These are phyloP conservation scores for Choristoneura fumiferana DNA, from an alignment of 1,140 invertebrate genomes.

Conservation along the genomic window DNA sequence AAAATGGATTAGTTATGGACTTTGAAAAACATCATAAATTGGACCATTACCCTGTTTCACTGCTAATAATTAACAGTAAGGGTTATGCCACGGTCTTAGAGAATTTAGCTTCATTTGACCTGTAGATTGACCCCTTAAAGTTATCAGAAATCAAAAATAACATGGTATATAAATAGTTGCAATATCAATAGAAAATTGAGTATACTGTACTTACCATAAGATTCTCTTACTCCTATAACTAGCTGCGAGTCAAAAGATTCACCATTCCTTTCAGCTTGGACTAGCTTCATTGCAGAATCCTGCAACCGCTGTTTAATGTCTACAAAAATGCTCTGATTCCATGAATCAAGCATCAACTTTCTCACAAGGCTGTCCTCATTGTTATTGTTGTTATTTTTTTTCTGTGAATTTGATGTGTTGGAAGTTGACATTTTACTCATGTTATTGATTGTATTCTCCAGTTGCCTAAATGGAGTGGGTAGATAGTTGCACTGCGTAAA, in stretches of 20 bases:
- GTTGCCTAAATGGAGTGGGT: conserved; percentile 95
- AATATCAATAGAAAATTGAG: too few species aligned
- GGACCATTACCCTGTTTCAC: too few species aligned
- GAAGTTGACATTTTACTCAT: conserved; percentile 61
- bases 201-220: conserved; percentile 85
- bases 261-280: conserved; percentile 96
- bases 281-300: conserved; percentile 98
- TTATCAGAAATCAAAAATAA: too few species aligned
- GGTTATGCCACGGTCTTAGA: too few species aligned
- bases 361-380: conserved; percentile 96
- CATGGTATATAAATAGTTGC: too few species aligned
- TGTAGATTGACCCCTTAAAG: too few species aligned
- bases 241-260: conserved; percentile 98
- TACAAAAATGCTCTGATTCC: conserved; percentile 98
- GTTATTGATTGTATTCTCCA: conserved; percentile 88
- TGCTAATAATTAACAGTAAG: too few species aligned
- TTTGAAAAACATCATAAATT: too few species aligned
- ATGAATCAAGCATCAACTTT: conserved; percentile 97
- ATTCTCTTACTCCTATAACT: conserved; percentile 97
- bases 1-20: too few species aligned
- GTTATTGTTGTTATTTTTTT: conserved; percentile 83
- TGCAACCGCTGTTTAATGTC: conserved; percentile 96
- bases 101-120: too few species aligned
- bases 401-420: conserved; percentile 79
- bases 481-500: conserved; percentile 98